Percentiles rank a stretch among this genome's conserved stretches.
Conservation (phyloP, 2,113 vertebrate genomes). For the Hydropotes inermis region DNA sequence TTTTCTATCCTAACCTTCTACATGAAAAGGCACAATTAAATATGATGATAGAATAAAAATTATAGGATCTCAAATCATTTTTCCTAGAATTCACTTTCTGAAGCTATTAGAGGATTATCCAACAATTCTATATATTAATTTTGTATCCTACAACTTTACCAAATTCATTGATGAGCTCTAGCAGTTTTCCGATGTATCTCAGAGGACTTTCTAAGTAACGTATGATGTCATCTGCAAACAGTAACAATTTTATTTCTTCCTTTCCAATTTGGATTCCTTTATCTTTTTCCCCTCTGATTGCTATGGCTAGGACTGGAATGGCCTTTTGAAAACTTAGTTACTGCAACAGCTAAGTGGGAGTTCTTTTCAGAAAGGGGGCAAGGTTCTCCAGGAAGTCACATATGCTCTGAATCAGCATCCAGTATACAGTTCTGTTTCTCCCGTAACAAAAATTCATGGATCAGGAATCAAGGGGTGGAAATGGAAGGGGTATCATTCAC, state of each 20-base stretch:
- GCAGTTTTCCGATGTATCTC: neutral
- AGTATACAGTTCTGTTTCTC: neutral
- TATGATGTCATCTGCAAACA: neutral
- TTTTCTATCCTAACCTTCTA: neutral
- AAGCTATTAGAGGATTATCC: neutral
- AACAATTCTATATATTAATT: neutral
- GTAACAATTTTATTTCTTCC: neutral
- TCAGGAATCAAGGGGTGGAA: neutral
- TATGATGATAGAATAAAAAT: neutral
- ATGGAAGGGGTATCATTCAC: neutral
- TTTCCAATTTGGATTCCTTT: neutral
- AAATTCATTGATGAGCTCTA: neutral
- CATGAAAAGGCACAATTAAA: neutral
- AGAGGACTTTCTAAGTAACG: neutral
- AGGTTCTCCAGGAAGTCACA: neutral
- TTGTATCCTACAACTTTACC: neutral
- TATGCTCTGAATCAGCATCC: neutral
- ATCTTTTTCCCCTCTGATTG: neutral
- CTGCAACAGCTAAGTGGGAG: neutral
- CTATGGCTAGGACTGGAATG: neutral
- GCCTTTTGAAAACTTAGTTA: neutral
- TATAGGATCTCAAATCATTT: neutral
- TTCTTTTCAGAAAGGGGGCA: neutral
- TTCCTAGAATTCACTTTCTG: neutral
- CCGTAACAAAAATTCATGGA: neutral